phyloP scores from a whole-genome alignment of 2,888 invertebrate genomes.

The Xanthorhoe spadicearia region DNA sequence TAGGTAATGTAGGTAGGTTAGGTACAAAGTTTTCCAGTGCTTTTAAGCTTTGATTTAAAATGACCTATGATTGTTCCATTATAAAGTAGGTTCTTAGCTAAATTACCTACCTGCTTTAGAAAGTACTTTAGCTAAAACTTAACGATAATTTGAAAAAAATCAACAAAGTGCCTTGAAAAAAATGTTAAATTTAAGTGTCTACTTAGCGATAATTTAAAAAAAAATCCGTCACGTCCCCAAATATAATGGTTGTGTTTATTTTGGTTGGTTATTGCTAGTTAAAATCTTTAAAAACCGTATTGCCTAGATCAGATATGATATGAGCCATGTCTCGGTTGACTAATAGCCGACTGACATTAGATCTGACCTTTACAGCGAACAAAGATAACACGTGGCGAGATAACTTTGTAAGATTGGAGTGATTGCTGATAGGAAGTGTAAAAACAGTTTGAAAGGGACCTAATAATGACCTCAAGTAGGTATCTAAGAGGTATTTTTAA shows the following conservation, averaged over 20 bases:
- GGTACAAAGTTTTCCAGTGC: constrained; percentile 10
- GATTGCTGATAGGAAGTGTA: neutral
- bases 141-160: too few relatives aligned
- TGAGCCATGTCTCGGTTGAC: neutral
- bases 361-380: constrained; percentile 4
- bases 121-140: too few relatives aligned
- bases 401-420: neutral
- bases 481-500: too few relatives aligned
- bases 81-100: neutral
- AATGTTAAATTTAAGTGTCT: too few relatives aligned
- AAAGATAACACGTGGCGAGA: neutral
- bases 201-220: too few relatives aligned
- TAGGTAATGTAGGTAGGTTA: constrained; percentile 10
- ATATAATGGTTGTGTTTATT: too few relatives aligned
- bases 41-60: neutral
- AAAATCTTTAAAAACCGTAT: neutral
- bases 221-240: too few relatives aligned
- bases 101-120: too few relatives aligned
- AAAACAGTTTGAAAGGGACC: neutral
- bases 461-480: neutral
- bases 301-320: neutral
- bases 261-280: too few relatives aligned
- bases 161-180: too few relatives aligned
- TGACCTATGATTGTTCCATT: constrained; percentile 2
- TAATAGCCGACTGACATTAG: constrained; percentile 1